These are phyloP conservation scores for Passer domesticus DNA, from an alignment of 2,113 vertebrate species.

Conservation along the genomic window DNA sequence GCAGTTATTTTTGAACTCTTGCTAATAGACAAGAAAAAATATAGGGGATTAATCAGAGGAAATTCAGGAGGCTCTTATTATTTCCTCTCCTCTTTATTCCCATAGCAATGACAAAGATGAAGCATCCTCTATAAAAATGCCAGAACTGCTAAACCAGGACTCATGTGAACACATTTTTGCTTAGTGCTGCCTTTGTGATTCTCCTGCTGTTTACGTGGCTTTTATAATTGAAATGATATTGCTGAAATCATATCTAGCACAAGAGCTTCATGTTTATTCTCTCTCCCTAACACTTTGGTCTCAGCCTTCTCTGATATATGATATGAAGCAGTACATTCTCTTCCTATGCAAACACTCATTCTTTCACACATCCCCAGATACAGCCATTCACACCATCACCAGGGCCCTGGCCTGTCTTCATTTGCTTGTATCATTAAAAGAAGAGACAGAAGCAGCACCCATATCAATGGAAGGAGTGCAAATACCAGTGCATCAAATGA, in stretches of 20 bases:
- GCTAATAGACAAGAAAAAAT: conserved; percentile 42
- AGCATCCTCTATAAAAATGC: conserved; percentile 33
- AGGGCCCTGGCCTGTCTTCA: background rate
- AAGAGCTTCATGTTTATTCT: background rate
- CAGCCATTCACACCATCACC: background rate
- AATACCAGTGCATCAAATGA: background rate
- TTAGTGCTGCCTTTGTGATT: conserved; percentile 33
- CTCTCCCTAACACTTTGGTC: background rate
- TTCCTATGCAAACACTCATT: background rate
- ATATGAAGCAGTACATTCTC: background rate
- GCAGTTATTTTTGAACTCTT: conserved; percentile 57
- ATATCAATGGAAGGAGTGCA: background rate
- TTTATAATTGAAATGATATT: conserved; percentile 22
- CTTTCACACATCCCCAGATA: background rate
- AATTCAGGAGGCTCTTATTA: conserved; percentile 29
- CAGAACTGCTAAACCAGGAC: conserved; percentile 33
- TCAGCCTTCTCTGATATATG: background rate
- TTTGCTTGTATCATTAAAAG: background rate
- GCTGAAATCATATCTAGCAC: background rate
- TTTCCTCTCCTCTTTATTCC: conserved; percentile 45
- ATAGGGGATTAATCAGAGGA: conserved; percentile 40
- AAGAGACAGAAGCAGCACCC: background rate
- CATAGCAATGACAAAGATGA: conserved; percentile 33
- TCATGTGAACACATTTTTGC: conserved; percentile 10
- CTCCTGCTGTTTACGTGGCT: conserved; percentile 10